Evolutionary conservation across 2,797 vertebrate species (phyloP).

Genomic region (Sus cebifrons): DNA sequence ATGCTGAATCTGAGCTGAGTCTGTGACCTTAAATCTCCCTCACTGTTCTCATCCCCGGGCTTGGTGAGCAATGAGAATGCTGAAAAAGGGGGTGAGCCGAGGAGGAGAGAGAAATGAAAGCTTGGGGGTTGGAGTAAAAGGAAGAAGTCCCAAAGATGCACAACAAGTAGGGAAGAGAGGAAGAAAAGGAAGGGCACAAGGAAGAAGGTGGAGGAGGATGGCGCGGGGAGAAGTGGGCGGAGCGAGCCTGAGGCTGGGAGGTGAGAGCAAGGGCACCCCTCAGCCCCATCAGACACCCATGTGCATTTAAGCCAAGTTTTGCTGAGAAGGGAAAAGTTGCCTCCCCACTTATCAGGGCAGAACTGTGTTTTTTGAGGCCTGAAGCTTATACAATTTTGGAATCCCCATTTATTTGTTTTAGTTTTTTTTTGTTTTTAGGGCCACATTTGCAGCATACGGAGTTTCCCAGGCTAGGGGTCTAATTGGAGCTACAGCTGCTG

Average conservation of each 20-base stretch:
- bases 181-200: not conserved
- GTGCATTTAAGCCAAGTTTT: not conserved
- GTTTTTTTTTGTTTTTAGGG: too few relatives aligned
- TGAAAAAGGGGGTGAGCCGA: not conserved
- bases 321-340: slow-evolving; percentile 24
- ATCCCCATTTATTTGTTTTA: not conserved
- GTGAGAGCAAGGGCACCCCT: not conserved
- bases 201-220: not conserved
- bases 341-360: slow-evolving; percentile 22
- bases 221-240: not conserved
- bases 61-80: not conserved
- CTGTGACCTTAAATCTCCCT: too few relatives aligned
- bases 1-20: too few relatives aligned
- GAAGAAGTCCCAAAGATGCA: not conserved
- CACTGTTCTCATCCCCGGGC: not conserved
- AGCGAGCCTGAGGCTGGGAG: not conserved
- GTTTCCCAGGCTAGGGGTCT: too few relatives aligned
- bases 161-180: not conserved
- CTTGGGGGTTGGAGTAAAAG: not conserved
- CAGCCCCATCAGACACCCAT: not conserved
- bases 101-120: not conserved
- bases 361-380: not conserved
- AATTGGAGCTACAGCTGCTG: too few relatives aligned
- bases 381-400: not conserved
- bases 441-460: too few relatives aligned